Evolutionary conservation across 2,797 vertebrate species (phyloP), one percentile per base, ranked within the genome.

Genomic region (Parambassis ranga): DNA sequence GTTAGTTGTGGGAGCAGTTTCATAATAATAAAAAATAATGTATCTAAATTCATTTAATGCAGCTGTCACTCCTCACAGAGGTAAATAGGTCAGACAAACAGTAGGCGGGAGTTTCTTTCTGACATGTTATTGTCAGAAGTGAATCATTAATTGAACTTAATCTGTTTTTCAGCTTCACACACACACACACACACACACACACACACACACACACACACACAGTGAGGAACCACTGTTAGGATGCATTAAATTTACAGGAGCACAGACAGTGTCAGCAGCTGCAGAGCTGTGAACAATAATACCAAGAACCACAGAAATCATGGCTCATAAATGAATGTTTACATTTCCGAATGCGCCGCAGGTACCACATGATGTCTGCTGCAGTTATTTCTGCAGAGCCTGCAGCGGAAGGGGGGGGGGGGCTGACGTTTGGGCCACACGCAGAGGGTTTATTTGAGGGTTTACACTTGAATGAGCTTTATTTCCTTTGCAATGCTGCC

Each of bases 371-470:
- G 46, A 6, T 14, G 36, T n/a, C 28, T 35, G 57, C 48, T 37
- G 37, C 33, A 52, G 63, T 69, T 60, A 61, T 53, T 71, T 57
- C 35, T 62, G 52, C 18, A 41, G 39, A 55, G 50, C 67, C 53
- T 74, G 35, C 57, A 79, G 75, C 73, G 42, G 60, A 51, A 61
- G 24, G 23, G 24, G 75, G 67, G 36, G 48, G 41, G 43, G 65
- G 50, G 23, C 36, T 33, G 63, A 52, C 60, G 62, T 67, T 64
- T 32, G 15, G 51, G 56, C 53, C 31, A 38, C 30, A 44, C 19
- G n/a, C 27, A 42, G 22, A 16, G 20, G 49, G 42, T 62, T 71
- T 62, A 39, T 66, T 70, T 57, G 49, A 68, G 42, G 42, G 7
- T 38, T 65, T 50, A 33, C 62, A 53, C 55, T 73, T 24, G 23